A percentile compares a stretch with the other conserved stretches of the same genome.
Conservation (phyloP, 1,140 invertebrate species). For the Calephelis virginiensis region DNA sequence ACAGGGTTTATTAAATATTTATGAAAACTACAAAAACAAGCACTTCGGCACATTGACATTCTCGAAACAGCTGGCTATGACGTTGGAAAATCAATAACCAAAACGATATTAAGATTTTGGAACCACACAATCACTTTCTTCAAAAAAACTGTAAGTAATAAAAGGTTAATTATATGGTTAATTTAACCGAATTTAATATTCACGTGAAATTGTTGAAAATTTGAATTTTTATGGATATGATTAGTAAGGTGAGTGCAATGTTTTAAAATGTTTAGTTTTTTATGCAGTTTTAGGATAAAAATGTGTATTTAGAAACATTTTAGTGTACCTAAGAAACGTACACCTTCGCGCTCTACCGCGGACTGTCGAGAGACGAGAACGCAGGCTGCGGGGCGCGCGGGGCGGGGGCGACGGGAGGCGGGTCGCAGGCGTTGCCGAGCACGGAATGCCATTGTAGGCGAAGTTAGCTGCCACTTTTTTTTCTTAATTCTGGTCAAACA, state of each 20-base stretch:
- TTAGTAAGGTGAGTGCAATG: not conserved
- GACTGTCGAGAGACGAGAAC: constrained; percentile 41
- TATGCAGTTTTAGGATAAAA: constrained; percentile 37
- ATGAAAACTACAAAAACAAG: constrained; percentile 8
- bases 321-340: constrained; percentile 43
- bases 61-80: constrained; percentile 64
- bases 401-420: constrained; percentile 56
- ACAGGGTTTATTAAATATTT: not conserved
- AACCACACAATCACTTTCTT: constrained; percentile 28
- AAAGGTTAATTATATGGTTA: constrained; percentile 15
- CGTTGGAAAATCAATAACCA: constrained; percentile 65
- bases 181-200: not conserved
- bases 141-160: constrained; percentile 21
- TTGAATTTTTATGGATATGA: not conserved
- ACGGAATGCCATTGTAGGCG: constrained; percentile 75
- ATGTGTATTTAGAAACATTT: constrained; percentile 31
- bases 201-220: not conserved
- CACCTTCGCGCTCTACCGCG: constrained; percentile 56
- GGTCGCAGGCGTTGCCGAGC: constrained; percentile 50
- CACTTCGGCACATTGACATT: constrained; percentile 38
- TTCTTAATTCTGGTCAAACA: constrained; percentile 76
- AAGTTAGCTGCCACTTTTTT: constrained; percentile 75
- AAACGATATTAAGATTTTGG: constrained; percentile 40
- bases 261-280: constrained; percentile 23
- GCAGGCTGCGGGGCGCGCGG: constrained; percentile 50